Percentiles rank a stretch among this genome's conserved stretches.
These are phyloP conservation scores for Atethmia centrago DNA, from an alignment of 2,888 invertebrate genomes.

Conservation along the genomic window DNA sequence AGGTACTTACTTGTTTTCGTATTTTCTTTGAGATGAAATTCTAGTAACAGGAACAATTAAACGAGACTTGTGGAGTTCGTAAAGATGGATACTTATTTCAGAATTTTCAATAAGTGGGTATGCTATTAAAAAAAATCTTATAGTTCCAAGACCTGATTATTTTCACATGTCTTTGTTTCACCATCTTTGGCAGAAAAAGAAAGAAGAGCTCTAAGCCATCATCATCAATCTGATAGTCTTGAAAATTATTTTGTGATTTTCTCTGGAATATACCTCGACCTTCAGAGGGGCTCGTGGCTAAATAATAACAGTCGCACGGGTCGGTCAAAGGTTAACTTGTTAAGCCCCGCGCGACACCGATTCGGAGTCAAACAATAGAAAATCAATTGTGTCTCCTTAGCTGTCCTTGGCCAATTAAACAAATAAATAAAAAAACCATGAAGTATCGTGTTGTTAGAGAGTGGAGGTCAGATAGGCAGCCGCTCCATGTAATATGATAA, in stretches of 20 bases:
- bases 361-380: no score
- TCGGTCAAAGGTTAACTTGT: no score
- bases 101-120: background rate
- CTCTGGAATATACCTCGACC: background rate
- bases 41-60: background rate
- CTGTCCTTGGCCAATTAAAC: no score
- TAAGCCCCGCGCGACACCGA: no score
- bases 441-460: no score
- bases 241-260: no score
- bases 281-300: background rate
- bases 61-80: background rate
- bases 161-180: background rate
- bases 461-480: no score
- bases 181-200: background rate
- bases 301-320: background rate
- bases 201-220: background rate
- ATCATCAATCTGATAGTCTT: background rate
- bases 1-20: slow-evolving; percentile 37
- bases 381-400: no score
- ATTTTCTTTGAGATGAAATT: slow-evolving; percentile 7
- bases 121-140: background rate
- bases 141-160: background rate
- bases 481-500: no score
- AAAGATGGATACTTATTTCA: background rate
- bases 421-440: no score